Base-by-base conservation (phyloP, 1,140 invertebrate genomes). In the Drosophila pallidifrons region DNA sequence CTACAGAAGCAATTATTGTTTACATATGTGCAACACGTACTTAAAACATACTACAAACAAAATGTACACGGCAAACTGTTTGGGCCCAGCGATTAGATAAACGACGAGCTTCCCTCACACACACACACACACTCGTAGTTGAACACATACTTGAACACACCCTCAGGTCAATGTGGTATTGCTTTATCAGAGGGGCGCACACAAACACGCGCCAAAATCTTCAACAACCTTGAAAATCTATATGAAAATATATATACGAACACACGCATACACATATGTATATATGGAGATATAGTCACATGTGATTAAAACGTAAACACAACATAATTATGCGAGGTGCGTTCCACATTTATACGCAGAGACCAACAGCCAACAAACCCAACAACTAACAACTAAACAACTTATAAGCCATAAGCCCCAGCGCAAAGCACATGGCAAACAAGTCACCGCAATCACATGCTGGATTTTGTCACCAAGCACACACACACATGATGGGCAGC, bases 191-290 rank as follows among this genome's bases (percentile, higher is more conserved):
- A 54, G 38, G 16, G 38, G 16, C n/a, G 43, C 47, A 32, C 38
- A 54, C 16, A 72, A 66, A 73, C 82, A 86, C 82, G 82, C 79
- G 82, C 79, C 71, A 79, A 79, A 87, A 67, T 82, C 49, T 64
- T 54, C 20, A 64, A 67, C 58, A 82, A 66, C 82, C 82, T 86
- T 86, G 82, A 79, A 83, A 54, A 61, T 20, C 71, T 59, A 64
- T 51, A 67, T 35, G 46, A 59, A 38, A 38, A 38, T 38, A 75
- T 61, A 65, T 45, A 35, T 43, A 64, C 49, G 49, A 32, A 57
- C 25, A 7, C 5, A 41, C 43, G 28, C 57, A 38, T 43, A n/a
- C 10, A 43, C 11, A 67, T 51, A 25, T 28, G 25, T 52, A 11
- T n/a, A n/a, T 25, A 25, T 25, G 20, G 20, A 25, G 20, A 57